phyloP scores from a whole-genome alignment of 2,888 invertebrate genomes.

The Cryptus armator region DNA sequence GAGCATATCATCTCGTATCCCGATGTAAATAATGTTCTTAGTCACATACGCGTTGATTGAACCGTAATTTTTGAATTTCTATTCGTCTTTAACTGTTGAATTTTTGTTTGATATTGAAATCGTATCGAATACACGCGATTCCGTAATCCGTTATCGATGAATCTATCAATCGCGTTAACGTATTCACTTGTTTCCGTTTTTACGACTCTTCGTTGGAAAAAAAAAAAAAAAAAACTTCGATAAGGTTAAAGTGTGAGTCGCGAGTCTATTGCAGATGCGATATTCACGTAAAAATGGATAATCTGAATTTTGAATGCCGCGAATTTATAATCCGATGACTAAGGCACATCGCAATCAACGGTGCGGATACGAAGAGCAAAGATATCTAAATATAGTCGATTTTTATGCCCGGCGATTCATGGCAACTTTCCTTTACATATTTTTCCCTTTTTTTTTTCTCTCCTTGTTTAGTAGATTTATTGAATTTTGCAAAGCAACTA shows the following conservation, averaged over 20 bases:
- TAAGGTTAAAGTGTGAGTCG: neutral
- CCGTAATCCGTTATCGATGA: neutral
- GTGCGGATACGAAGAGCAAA: neutral
- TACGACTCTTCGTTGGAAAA: neutral
- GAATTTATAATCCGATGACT: neutral
- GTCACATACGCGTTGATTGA: neutral
- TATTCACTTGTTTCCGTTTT: neutral
- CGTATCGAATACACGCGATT: neutral
- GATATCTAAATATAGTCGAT: neutral
- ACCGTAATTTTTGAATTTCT: neutral
- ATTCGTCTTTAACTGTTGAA: neutral
- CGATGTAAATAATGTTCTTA: conserved; percentile 4
- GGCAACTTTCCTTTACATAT: conserved; percentile 17
- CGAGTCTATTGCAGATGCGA: neutral
- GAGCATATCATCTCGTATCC: neutral
- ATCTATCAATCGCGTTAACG: neutral
- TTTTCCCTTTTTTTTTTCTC: conserved; percentile 34
- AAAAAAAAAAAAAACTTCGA: neutral
- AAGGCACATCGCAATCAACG: neutral
- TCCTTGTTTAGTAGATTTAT: conserved; percentile 59
- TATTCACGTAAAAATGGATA: neutral
- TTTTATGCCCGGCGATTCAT: neutral
- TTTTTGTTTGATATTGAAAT: neutral
- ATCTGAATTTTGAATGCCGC: neutral
- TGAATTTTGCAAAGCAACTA: conserved; percentile 47